Evolutionary conservation across 1,140 invertebrate genomes (phyloP), one percentile per base, ranked within the genome.

Genomic region (Stratiolaelaps scimitus): DNA sequence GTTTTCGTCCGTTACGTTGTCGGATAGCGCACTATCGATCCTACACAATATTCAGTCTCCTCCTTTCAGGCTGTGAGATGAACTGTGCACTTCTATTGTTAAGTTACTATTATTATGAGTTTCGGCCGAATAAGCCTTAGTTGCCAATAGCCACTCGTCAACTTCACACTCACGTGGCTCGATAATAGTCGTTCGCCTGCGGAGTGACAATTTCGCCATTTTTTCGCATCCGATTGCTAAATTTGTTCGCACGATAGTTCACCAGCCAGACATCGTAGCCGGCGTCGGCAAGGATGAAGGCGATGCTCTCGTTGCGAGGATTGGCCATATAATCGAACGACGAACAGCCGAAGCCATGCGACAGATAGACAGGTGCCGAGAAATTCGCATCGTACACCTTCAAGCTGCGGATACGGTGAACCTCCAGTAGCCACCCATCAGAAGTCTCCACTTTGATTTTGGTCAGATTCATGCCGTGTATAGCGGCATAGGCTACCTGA

Each of bases 171-270:
- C 53, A 60, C 23, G 53, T 60, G 23, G 23, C 23, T n/a, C 23
- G 53, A 60, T 60, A 60, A 34, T 29, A 20, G 34, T 60, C 15
- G 1, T 15, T 26, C n/a, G 53, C 17, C 15, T 60, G 15, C 23
- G 53, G 23, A 26, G 34, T 4, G 4, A 4, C 4, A 4, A 48
- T 4, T 4, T 5, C 15, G 5, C 47, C 47, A 48, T 48, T 28
- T 19, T 23, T 15, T 19, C 7, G 4, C 28, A 23, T 48, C 47
- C 20, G 7, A 15, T 48, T 48, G 47, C 47, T 48, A 28, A 48
- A 48, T 48, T 28, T 48, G 47, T 48, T 48, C 47, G 47, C 47
- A 48, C 47, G 47, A 48, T 48, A 48, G 28, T 48, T 48, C 47
- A 48, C 47, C 5, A 28, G 19, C 47, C 47, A 48, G 4, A 48